These are phyloP conservation scores for Cyprinus carpio DNA, from an alignment of 2,113 vertebrate species.

Conservation along the genomic window DNA sequence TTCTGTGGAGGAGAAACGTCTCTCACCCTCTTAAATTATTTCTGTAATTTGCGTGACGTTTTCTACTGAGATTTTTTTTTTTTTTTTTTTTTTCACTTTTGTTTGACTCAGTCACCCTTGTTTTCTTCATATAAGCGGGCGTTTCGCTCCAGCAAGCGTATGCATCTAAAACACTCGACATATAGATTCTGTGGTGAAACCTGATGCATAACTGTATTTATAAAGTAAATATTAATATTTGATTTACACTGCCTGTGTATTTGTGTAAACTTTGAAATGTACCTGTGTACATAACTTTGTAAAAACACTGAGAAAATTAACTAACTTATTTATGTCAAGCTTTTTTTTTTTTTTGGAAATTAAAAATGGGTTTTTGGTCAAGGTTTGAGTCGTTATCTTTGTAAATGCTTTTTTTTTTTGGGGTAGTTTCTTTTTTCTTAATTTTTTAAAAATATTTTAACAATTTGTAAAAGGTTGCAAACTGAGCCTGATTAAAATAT, in stretches of 20 bases:
- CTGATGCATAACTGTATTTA: conserved; percentile 61
- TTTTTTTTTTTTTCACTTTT: background rate
- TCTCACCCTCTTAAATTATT: conserved; percentile 48
- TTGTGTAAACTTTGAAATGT: conserved; percentile 65
- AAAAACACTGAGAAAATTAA: conserved; percentile 99
- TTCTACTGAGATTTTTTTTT: conserved; percentile 43
- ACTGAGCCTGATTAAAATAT: conserved; percentile 93
- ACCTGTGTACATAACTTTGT: conserved; percentile 94
- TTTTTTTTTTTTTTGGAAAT: too few species aligned
- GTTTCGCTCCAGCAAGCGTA: background rate
- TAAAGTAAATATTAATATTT: conserved; percentile 58
- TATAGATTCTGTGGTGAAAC: conserved; percentile 53
- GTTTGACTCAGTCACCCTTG: conserved; percentile 40
- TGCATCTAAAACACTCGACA: conserved; percentile 48
- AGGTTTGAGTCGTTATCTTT: too few species aligned
- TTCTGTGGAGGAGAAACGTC: conserved; percentile 42
- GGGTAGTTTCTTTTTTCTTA: conserved; percentile 69
- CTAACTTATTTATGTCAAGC: conserved; percentile 99
- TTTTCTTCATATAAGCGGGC: background rate
- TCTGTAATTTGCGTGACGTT: conserved; percentile 47
- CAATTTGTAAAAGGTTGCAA: conserved; percentile 84
- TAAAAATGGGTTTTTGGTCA: too few species aligned
- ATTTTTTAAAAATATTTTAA: conserved; percentile 81
- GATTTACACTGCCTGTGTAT: conserved; percentile 84
- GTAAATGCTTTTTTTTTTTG: conserved; percentile 63